phyloP scores from a whole-genome alignment of 2,888 invertebrate species.

The Trichopoda pennipes region DNA sequence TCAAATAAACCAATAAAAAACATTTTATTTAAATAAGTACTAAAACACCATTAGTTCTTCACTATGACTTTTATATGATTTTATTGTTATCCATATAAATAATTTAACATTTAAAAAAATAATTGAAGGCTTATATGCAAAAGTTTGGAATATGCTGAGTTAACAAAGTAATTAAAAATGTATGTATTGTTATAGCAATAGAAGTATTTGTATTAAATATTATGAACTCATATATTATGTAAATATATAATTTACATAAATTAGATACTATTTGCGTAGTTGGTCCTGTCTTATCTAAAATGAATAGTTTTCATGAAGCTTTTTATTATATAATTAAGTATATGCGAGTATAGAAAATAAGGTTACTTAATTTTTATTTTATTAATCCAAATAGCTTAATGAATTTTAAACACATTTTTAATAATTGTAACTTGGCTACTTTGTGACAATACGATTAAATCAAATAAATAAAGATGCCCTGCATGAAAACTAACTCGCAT shows the following conservation, averaged over 20 bases:
- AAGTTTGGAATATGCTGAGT: not conserved
- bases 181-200: not conserved
- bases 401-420: too few species aligned
- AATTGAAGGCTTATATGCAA: not conserved
- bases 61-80: not conserved
- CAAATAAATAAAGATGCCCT: too few species aligned
- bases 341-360: too few species aligned
- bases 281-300: too few species aligned
- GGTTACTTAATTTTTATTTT: too few species aligned
- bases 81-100: not conserved
- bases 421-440: too few species aligned
- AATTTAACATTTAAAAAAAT: not conserved
- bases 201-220: not conserved
- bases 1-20: not conserved
- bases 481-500: too few species aligned
- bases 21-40: not conserved
- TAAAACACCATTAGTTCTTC: not conserved
- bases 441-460: too few species aligned
- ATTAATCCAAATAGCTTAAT: too few species aligned
- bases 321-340: too few species aligned
- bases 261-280: too few species aligned
- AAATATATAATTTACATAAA: not conserved
- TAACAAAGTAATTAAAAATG: slow-evolving; percentile 3
- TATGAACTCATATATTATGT: not conserved
- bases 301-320: too few species aligned